A percentile compares a stretch with the other conserved stretches of the same genome.
Evolutionary conservation across 2,888 invertebrate species (phyloP).

Genomic region (Melolontha melolontha): DNA sequence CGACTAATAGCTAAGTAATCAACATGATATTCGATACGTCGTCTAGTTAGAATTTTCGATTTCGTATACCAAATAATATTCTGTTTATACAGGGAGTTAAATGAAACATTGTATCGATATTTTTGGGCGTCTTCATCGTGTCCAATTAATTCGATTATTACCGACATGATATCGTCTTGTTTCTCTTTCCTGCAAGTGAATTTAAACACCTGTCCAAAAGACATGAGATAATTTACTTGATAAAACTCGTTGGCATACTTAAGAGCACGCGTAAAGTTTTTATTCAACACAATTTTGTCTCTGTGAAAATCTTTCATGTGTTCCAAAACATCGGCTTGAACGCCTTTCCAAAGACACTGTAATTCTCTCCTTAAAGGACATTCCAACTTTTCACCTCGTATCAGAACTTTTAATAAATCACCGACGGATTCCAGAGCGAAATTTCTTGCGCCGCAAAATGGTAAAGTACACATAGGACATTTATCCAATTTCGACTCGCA

Average conservation of each 20-base stretch:
- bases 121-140: conserved; percentile 33
- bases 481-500: conserved; percentile 38
- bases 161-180: conserved; percentile 28
- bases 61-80: conserved; percentile 36
- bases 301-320: conserved; percentile 22
- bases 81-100: conserved; percentile 27
- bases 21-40: conserved; percentile 25
- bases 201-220: conserved; percentile 36
- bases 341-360: conserved; percentile 20
- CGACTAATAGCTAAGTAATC: conserved; percentile 28
- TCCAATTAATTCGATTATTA: conserved; percentile 34
- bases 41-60: conserved; percentile 20
- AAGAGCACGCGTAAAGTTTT: conserved; percentile 4
- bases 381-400: conserved; percentile 19
- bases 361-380: conserved; percentile 25
- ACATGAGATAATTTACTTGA: conserved; percentile 28
- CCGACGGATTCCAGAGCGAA: conserved; percentile 34
- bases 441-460: conserved; percentile 35
- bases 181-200: conserved; percentile 32
- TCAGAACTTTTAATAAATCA: conserved; percentile 23
- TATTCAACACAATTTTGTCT: conserved; percentile 22
- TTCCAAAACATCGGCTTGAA: conserved; percentile 12
- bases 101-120: conserved; percentile 27
- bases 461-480: conserved; percentile 36
- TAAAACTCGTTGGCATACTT: conserved; percentile 20